Base-by-base conservation (phyloP, 2,888 invertebrate genomes). In the Tuta absoluta region DNA sequence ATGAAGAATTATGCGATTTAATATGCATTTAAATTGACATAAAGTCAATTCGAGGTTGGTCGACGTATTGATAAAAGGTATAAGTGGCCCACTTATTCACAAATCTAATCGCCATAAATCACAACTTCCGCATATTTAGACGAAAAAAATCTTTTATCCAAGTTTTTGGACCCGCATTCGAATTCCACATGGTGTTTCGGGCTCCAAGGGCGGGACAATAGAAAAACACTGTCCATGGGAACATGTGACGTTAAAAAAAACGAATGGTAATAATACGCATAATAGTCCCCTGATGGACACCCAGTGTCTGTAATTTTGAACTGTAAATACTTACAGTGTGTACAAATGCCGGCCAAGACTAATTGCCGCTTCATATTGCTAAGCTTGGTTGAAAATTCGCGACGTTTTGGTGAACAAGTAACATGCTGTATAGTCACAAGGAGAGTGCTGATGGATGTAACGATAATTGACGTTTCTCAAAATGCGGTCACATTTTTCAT, bases 221-320 rank as follows among this genome's bases (percentile, higher is more conserved):
- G 60, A 45, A 60, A 12, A n/a, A 75, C 75, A 72, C 72, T 69
- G 75, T 69, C 78, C 80, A 78, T 76, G 77, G 73, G 77, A 82
- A 84, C 86, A 86, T 84, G 82, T 85, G 85, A 77, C 73, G 66
- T 65, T 66, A 79, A 17, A 53, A 62, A 84, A 84, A 85, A 82
- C 78, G 72, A 72, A 74, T 70, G 71, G 33, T 33, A 33, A 33
- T 33, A 33, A 71, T n/a, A n/a, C 72, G 65, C 69, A 82, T 79
- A 82, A 84, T 81, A 75, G 72, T 71, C 67, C 68, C 67, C 68
- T 68, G 70, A 70, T 69, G 28, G 56, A 33, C 24, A 67, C 23
- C 51, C 28, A 61, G 57, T 53, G 48, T 56, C 63, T 60, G 57
- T 63, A 71, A 68, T 71, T 70, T 70, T 62, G 64, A 66, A 67